Conservation (phyloP, 2,113 vertebrate genomes). For the Brachionichthys hirsutus region DNA sequence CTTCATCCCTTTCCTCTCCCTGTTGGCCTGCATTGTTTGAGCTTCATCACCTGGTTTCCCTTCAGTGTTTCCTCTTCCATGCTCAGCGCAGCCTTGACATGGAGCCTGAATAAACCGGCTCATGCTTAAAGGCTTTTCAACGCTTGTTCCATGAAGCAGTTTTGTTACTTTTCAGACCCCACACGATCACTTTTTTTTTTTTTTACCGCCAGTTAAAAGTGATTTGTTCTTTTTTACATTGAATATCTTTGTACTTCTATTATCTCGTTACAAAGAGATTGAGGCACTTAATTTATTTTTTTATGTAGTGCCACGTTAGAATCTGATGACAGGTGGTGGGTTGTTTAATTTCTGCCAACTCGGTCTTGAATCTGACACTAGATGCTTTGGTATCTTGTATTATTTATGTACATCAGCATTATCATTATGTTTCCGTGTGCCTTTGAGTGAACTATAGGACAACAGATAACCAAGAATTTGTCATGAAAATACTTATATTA, state of each 20-base stretch:
- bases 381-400: too few species aligned
- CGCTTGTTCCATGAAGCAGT: constrained; percentile 1
- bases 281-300: neutral
- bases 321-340: neutral
- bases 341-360: neutral
- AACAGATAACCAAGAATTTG: too few species aligned
- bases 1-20: constrained; percentile 65
- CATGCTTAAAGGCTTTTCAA: constrained; percentile 22
- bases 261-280: neutral
- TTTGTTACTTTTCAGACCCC: neutral
- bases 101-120: constrained; percentile 24
- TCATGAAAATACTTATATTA: too few species aligned
- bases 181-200: neutral
- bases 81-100: constrained; percentile 16
- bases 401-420: too few species aligned
- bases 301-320: neutral
- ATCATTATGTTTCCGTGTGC: too few species aligned
- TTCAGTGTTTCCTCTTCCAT: constrained; percentile 58
- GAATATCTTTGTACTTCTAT: neutral
- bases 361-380: too few species aligned
- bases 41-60: constrained; percentile 55
- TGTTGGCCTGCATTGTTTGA: constrained; percentile 58
- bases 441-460: too few species aligned
- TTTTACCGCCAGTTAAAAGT: too few species aligned
- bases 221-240: neutral